Evolutionary conservation across 2,113 vertebrate genomes (phyloP), one percentile per base, ranked within the genome.

Genomic region (Dicerorhinus sumatrensis): DNA sequence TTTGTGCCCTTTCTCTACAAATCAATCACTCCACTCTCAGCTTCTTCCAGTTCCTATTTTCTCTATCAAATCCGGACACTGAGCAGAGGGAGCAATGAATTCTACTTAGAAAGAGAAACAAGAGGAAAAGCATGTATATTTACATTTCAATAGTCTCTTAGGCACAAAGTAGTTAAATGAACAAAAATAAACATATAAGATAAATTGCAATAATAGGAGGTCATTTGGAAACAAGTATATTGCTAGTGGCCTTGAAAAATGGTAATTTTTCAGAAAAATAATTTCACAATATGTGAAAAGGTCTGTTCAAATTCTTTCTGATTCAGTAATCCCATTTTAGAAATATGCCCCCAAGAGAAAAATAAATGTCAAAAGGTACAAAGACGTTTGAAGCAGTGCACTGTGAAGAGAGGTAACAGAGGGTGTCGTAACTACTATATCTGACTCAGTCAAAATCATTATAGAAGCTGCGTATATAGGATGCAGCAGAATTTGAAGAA

Each of bases 281-380:
- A 79, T 70, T 48, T 94, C 56, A 79, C 62, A 67, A 13, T 94
- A 73, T 84, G 29, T 75, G 70, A 77, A 93, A 75, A 77, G 48
- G 76, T n/a, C 56, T 82, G 14, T 82, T 91, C 81, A 31, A 75
- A 67, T 84, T 88, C 46, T 79, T 95, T 91, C 87, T 94, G 87
- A 95, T 87, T 95, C 70, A 89, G 76, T 88, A 75, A 96, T 94
- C 48, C 70, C 48, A 91, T 95, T 94, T 97, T 60, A 62, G 82
- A 96, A 96, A 73, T 77, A 84, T 54, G 58, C 36, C 81, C 70
- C 60, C 20, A 62, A 91, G 82, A 89, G 77, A 60, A 75, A 96
- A 95, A 82, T 73, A 80, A 87, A 69, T 72, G 33, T 96, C 82
- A 89, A 33, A 83, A 79, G 56, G 56, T 36, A 84, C 88, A 87